Base-by-base conservation (phyloP, 2,113 vertebrate species). In the Aramus guarauna region DNA sequence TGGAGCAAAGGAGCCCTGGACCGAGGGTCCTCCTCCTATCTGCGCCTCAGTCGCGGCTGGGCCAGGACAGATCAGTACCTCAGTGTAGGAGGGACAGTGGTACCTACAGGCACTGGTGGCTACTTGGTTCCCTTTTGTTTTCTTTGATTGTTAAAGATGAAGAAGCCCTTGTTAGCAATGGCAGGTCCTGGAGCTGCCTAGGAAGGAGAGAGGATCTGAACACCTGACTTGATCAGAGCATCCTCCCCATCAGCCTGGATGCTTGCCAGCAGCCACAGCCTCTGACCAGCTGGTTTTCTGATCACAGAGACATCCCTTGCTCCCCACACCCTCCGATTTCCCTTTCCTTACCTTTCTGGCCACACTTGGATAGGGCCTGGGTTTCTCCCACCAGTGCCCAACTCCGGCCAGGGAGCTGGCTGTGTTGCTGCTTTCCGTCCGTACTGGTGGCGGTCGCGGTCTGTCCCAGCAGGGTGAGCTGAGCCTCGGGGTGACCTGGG, bases 71-170 rank as follows among this genome's bases (percentile, higher is more conserved):
- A 26, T 23, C 5, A 29, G 6, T 8, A 22, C 30, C 32, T 53
- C 0, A 0, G 32, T 9, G 4, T 0, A 5, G 11, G 24, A 16
- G 37, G 6, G 29, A 29, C 30, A 9, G 39, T 12, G 39, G 37
- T 37, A 27, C 55, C 37, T 34, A 9, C 22, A 22, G 39, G 1
- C 34, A 12, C 45, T 3, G 15, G 26, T 58, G 72, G 45, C 22
- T 73, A 3, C 50, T 36, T 39, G 3, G 8, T 19, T 22, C 47
- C 6, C 15, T 66, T 24, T 26, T 36, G 1, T 50, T 88, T 67
- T 14, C 47, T 72, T 59, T 13, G 15, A 13, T 14, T 23, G 39
- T 5, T 39, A 23, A 37, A 56, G 81, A 6, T 5, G 21, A 24
- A 58, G 59, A 41, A 53, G 14, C 7, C 12, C 14, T 64, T 3